Conservation (phyloP, 1,140 invertebrate genomes). For the Belonocnema kinseyi region DNA sequence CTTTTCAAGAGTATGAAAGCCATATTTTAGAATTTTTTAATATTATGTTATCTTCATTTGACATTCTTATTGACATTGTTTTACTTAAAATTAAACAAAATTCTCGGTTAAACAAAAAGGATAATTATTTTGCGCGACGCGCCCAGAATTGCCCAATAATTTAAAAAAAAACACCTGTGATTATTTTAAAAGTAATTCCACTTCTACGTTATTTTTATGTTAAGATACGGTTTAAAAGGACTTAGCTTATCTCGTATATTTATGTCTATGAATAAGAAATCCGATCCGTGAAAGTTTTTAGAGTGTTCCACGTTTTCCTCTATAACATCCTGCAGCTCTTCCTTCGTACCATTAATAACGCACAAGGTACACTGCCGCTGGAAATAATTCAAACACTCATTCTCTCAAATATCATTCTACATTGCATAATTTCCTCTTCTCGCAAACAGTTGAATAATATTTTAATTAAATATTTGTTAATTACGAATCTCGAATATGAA, state of each 20-base stretch:
- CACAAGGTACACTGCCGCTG: constrained; percentile 18
- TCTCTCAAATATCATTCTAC: constrained; percentile 15
- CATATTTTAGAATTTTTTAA: too few relatives aligned
- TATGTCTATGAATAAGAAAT: constrained; percentile 27
- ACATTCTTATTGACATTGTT: too few relatives aligned
- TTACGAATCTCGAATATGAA: background rate
- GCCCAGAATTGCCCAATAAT: too few relatives aligned
- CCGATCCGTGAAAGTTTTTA: constrained; percentile 9
- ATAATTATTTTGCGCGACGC: too few relatives aligned
- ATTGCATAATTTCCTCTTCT: constrained; percentile 7
- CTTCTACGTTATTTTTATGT: background rate
- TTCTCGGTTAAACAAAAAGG: too few relatives aligned
- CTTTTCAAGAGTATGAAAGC: too few relatives aligned
- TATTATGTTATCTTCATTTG: too few relatives aligned
- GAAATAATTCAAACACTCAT: constrained; percentile 28
- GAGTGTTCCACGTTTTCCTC: constrained; percentile 10
- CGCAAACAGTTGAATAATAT: background rate
- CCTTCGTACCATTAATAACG: constrained; percentile 21
- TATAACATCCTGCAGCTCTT: constrained; percentile 17
- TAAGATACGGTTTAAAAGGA: background rate
- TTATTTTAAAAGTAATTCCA: too few relatives aligned
- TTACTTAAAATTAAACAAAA: too few relatives aligned
- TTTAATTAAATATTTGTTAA: constrained; percentile 9
- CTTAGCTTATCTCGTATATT: constrained; percentile 6
- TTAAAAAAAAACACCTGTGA: too few relatives aligned